Base-by-base conservation (phyloP, 2,797 vertebrate species). In the Sorex maritimensis region DNA sequence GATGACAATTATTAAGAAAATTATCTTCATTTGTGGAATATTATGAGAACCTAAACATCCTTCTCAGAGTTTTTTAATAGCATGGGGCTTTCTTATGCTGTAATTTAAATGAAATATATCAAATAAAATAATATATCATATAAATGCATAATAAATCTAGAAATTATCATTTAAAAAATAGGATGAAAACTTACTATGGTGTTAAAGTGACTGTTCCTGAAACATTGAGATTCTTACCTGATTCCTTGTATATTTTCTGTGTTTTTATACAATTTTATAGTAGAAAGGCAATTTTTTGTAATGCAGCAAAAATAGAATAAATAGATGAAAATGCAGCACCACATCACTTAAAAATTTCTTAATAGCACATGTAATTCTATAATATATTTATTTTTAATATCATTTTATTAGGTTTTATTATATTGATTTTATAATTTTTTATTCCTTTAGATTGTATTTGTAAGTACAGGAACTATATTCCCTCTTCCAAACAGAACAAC, bases 51-150 rank as follows among this genome's bases (percentile, higher is more conserved):
- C 84, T 78, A 72, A 83, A 24, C 11, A 83, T 55, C 1, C 69
- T 72, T 93, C 78, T n/a, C 24, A 81, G 30, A 12, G 5, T 77
- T n/a, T 86, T 93, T 93, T 79, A 82, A 63, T 65, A 61, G 30
- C 21, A 41, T 71, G 13, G 30, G 72, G n/a, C 17, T 81, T 75
- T 44, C 38, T 86, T 86, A 72, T 85, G 11, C 23, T 86, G 8
- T 84, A 69, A 74, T 85, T 84, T 81, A 82, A 93, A 87, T n/a
- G 86, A 41, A 5, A 44, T 44, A 44, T 44, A 44, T 44, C 41
- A 44, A 44, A 44, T 44, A 44, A 44, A 44, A 44, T 7, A 34
- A 34, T 44, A 44, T 44, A 44, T 44, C 41, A 44, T 44, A 34
- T 44, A 44, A 44, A 44, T 44, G 41, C 41, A 44, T 44, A 84